Evolutionary conservation across 2,888 invertebrate species (phyloP), one percentile per base, ranked within the genome.

Genomic region (Sesamia inferens): DNA sequence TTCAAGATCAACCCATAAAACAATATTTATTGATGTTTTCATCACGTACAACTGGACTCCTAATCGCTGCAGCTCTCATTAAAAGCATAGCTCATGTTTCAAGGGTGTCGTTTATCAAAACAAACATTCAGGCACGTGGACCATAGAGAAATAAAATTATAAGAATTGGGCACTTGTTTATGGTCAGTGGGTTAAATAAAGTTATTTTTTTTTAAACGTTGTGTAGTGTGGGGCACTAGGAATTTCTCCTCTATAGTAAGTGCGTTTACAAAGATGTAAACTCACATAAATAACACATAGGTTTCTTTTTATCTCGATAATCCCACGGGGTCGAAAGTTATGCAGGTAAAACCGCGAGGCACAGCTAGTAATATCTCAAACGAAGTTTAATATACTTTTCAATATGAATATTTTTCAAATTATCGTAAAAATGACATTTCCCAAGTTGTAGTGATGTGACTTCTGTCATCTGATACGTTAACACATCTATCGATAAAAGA

Each of bases 81-180:
- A 22, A 14, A 68, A 76, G 71, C 47, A 5, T 39, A 42, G 71
- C 66, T 81, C 61, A 8, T 14, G 66, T 81, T 64, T 65, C 76
- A 61, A 57, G 62, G 55, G 79, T 71, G 76, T 79, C 64, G 11
- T 24, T 31, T 76, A 47, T 61, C 79, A 79, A 57, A 79, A 79
- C 79, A 79, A 80, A 65, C 71, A 61, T 79, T 13, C 0, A 57
- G 47, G 71, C 79, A 71, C 81, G 81, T 81, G 71, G 48, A 42
- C 14, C 8, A 31, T 10, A 44, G 48, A 57, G 24, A 71, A 79
- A 67, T 71, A 61, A 47, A 76, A 64, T 57, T 47, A 62, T 66
- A 62, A 48, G 16, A 58, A 22, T n/a, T 31, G 2, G 11, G 22
- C 44, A 59, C 39, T 47, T 76, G 76, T 76, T 76, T 70, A 7